A percentile compares a stretch with the other conserved stretches of the same genome.
phyloP scores from a whole-genome alignment of 2,113 vertebrate species.

The Entomyzon cyanotis region DNA sequence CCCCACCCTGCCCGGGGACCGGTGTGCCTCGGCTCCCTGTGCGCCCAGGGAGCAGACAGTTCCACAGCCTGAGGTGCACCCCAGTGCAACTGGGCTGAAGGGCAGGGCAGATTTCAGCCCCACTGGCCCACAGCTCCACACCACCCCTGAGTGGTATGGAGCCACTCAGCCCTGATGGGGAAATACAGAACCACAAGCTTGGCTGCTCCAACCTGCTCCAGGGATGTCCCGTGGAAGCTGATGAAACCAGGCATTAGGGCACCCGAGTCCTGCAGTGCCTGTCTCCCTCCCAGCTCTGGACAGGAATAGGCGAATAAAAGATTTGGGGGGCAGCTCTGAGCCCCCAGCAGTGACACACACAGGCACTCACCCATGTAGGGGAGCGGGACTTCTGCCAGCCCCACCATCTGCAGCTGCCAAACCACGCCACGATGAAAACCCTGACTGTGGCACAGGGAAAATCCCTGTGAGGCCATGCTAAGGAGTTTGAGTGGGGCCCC shows the following conservation, averaged over 20 bases:
- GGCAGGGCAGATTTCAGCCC: not conserved
- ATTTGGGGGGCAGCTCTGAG: not conserved
- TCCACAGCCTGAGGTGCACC: not conserved
- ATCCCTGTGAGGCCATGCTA: not conserved
- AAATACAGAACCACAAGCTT: not conserved
- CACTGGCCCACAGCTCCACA: not conserved
- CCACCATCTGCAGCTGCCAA: not conserved
- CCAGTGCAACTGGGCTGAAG: not conserved
- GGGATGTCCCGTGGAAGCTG: rapidly evolving
- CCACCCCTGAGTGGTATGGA: not conserved
- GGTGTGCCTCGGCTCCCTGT: not conserved
- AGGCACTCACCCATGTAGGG: rapidly evolving
- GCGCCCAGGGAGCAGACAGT: not conserved
- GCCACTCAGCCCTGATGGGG: not conserved
- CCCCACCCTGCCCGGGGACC: not conserved
- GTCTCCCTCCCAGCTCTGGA: not conserved
- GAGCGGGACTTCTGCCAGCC: rapidly evolving
- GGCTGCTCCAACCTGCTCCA: not conserved
- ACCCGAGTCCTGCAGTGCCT: rapidly evolving
- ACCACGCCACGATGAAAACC: rapidly evolving
- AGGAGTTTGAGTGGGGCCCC: rapidly evolving
- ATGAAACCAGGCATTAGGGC: not conserved
- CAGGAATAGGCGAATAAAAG: not conserved
- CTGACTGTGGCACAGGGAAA: not conserved
- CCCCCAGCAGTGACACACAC: rapidly evolving